These are phyloP conservation scores for Chloroceryle aenea DNA, from an alignment of 2,113 vertebrate species.

Conservation along the genomic window DNA sequence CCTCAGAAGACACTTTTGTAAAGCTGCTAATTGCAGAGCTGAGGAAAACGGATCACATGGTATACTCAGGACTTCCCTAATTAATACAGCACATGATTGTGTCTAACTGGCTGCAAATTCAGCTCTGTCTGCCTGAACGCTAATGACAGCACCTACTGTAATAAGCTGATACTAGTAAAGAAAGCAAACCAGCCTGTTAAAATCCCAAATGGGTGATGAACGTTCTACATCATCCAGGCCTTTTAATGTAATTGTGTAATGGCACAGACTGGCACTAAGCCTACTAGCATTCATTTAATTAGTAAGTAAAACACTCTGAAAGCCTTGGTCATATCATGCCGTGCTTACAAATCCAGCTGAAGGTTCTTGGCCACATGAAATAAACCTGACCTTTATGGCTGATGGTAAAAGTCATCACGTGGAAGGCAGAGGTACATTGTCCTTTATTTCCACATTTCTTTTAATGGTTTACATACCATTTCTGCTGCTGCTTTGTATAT, in stretches of 20 bases:
- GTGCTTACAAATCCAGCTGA: not conserved
- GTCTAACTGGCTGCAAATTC: constrained; percentile 18
- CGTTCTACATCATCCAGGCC: constrained; percentile 8
- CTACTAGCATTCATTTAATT: constrained; percentile 37
- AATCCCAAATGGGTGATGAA: constrained; percentile 43
- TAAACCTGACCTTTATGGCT: not conserved
- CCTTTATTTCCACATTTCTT: not conserved
- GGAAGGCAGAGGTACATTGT: not conserved
- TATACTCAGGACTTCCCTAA: constrained; percentile 63
- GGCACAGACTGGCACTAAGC: constrained; percentile 23
- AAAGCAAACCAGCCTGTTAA: constrained; percentile 2
- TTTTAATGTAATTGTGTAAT: constrained; percentile 35
- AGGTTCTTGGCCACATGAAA: not conserved
- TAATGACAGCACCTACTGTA: constrained; percentile 23
- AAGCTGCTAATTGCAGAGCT: constrained; percentile 71
- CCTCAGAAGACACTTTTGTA: constrained; percentile 65
- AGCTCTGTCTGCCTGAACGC: constrained; percentile 1
- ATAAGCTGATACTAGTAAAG: constrained; percentile 29
- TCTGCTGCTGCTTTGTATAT: not conserved
- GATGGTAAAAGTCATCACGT: not conserved
- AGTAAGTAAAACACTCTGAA: constrained; percentile 37
- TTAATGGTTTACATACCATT: not conserved
- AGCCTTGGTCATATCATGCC: not conserved
- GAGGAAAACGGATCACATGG: constrained; percentile 57
- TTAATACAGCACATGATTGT: constrained; percentile 53